Evolutionary conservation across 2,888 invertebrate species (phyloP), one percentile per base, ranked within the genome.

Genomic region (Crocallis elinguaria): DNA sequence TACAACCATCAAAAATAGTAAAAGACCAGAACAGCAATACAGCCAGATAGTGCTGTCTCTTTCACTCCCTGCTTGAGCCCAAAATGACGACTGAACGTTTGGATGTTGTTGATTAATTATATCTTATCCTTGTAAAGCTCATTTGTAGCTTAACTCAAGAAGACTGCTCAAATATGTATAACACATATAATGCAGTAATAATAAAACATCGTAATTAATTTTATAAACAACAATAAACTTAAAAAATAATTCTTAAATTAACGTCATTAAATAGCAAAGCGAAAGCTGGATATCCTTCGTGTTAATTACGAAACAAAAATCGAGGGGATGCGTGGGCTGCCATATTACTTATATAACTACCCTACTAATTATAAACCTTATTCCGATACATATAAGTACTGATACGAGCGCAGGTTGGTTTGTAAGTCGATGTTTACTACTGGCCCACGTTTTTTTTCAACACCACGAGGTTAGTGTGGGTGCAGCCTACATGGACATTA

Each of bases 391-490:
- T n/a, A 38, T 74, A 78, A 64, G 69, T 48, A 21, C 43, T 41
- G 60, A 55, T 48, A 46, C 49, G 49, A 35, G 35, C 45, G 64
- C 52, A 62, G 57, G 50, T 55, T 55, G 44, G 53, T 55, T 62
- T 73, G 58, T 79, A 73, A 51, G 7, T 12, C 38, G 11, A 12
- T 56, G 56, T 79, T 77, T 79, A 79, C 81, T 72, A 77, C 65
- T 72, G 71, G 73, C 83, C 84, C 82, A 86, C 83, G 82, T 74
- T 80, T 80, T 85, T n/a, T 86, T 81, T 77, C 73, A 71, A 71
- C 70, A 67, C 70, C 57, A 69, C 62, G 61, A 69, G 68, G 71
- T 64, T 30, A 67, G 71, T 73, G 86, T 86, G 81, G 88, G 88
- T 81, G 84, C 84, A 65, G 69, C 86, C 86, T 85, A 86, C 86